Base-by-base conservation (phyloP, 2,113 vertebrate genomes). In the Machaerirhynchus nigripectus region DNA sequence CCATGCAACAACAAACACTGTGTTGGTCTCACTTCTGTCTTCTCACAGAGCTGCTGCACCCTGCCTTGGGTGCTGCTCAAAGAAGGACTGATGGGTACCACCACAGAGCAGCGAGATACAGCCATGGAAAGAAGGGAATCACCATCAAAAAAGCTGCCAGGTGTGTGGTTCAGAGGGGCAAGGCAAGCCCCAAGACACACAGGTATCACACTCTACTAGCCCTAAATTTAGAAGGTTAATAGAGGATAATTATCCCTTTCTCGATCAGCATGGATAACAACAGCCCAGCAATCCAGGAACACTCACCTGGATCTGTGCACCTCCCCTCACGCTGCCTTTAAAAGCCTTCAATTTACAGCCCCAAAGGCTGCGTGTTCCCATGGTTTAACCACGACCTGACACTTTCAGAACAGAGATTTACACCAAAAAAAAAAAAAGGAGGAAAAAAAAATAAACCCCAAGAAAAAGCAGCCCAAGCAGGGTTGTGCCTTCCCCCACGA, bases 31-130 rank as follows among this genome's bases (percentile, higher is more conserved):
- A 1, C 33, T 17, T 85, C 28, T 16, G 4, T 6, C 53, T 64
- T 11, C 44, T 21, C 69, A 35, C 31, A 8, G 2, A 22, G 20
- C 8, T 65, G 8, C 50, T 22, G 40, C 44, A 12, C 22, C 17
- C 40, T 60, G 79, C 55, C 37, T 9, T 3, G 3, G 33, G 37
- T 4, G 3, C 60, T 23, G 4, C 24, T 27, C 3, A 53, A 22
- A 13, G 1, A 5, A 13, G 57, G 24, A 20, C 12, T 21, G 57
- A 20, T 4, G 2, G 13, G 3, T 40, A 3, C 26, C 8, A 69
- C 52, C 40, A 22, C 28, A 23, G 1, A 16, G 6, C 5, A 27
- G 40, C 0, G 2, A 18, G 53, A 5, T 0, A 18, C 30, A 8
- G 0, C 23, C 3, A 20, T 6, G 57, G 35, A 10, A 27, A 30